Evolutionary conservation across 1,140 invertebrate species (phyloP).

Genomic region (Calliopsis andreniformis): DNA sequence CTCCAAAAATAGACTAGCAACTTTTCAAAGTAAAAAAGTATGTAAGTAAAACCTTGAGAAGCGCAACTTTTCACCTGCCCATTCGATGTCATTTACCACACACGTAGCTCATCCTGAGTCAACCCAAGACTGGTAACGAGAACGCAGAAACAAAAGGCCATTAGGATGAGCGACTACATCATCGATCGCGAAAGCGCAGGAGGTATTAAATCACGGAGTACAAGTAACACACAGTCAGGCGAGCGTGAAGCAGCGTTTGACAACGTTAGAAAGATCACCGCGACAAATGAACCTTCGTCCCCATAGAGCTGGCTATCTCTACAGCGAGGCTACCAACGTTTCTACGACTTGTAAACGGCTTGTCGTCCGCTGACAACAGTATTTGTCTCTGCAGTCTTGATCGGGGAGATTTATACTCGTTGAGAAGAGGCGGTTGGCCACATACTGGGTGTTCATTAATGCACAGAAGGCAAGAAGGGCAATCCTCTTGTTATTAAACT

Average conservation of each 20-base stretch:
- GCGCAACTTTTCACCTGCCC: too few species aligned
- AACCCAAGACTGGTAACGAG: too few species aligned
- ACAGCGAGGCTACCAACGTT: constrained; percentile 34
- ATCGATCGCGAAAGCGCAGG: constrained; percentile 20
- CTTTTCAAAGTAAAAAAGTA: too few species aligned
- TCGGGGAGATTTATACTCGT: constrained; percentile 33
- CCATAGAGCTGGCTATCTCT: constrained; percentile 3
- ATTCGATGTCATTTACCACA: too few species aligned
- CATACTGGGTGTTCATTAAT: constrained; percentile 5
- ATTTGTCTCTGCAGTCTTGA: constrained; percentile 36
- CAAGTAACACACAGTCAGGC: constrained; percentile 8
- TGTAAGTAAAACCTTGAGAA: too few species aligned
- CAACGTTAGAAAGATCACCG: constrained; percentile 41
- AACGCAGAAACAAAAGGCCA: constrained; percentile 32
- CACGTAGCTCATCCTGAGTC: too few species aligned
- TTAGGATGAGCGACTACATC: background rate
- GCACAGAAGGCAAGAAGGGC: background rate
- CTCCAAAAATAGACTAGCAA: too few species aligned
- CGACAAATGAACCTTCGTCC: constrained; percentile 38
- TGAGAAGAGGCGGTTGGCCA: background rate
- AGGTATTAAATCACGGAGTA: constrained; percentile 25
- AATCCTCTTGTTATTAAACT: too few species aligned
- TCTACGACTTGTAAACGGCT: constrained; percentile 43
- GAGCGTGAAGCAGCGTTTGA: constrained; percentile 30
- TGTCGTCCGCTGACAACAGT: constrained; percentile 46